Conservation (phyloP, 2,797 vertebrate species). For the Ibycter americanus region DNA sequence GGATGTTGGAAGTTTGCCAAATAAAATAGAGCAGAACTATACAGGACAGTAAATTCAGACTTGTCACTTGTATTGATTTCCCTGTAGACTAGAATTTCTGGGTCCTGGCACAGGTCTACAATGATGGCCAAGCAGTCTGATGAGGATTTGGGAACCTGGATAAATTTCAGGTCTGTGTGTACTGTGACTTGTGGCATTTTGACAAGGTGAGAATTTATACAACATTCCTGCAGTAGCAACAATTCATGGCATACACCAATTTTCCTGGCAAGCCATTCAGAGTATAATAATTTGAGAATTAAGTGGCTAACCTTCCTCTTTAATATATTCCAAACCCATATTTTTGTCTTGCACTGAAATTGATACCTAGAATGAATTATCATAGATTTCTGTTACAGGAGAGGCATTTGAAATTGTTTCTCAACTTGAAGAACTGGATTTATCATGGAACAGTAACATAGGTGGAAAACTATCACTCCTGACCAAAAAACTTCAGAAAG, state of each 20-base stretch:
- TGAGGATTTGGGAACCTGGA: neutral
- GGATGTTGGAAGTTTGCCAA: neutral
- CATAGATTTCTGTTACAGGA: constrained; percentile 66
- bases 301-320: neutral
- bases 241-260: neutral
- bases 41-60: neutral
- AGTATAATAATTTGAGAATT: neutral
- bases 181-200: neutral
- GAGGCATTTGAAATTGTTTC: constrained; percentile 77
- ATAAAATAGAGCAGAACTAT: neutral
- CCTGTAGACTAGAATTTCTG: neutral
- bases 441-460: constrained; percentile 87
- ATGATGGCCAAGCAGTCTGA: neutral
- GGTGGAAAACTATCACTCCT: constrained; percentile 81
- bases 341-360: neutral
- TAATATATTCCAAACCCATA: neutral
- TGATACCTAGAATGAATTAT: neutral
- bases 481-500: constrained; percentile 72
- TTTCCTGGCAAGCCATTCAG: neutral
- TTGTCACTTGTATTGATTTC: neutral
- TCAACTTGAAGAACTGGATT: constrained; percentile 83
- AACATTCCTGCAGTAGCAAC: neutral
- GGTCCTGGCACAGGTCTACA: neutral
- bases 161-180: neutral
- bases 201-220: neutral